Evolutionary conservation across 2,797 vertebrate genomes (phyloP).

Genomic region (Megaceryle alcyon): DNA sequence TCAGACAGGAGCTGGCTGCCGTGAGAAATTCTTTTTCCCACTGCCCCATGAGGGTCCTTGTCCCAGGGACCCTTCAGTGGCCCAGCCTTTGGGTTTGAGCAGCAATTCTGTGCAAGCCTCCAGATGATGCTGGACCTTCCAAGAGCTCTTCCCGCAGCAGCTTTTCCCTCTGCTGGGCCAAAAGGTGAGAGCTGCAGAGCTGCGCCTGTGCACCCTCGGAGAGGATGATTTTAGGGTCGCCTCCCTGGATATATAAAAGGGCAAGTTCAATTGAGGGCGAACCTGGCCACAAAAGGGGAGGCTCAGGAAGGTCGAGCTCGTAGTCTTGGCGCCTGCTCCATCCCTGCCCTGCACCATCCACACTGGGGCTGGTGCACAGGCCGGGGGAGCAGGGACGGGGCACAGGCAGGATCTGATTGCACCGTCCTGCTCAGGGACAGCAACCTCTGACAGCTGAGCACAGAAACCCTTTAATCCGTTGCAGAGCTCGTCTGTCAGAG

Average conservation of each 20-base stretch:
- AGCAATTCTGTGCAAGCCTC: not conserved
- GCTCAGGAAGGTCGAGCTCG: rapidly evolving
- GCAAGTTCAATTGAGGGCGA: not conserved
- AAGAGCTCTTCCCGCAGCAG: not conserved
- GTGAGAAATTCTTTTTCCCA: not conserved
- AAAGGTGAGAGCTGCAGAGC: rapidly evolving
- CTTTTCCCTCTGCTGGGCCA: not conserved
- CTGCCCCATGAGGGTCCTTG: not conserved
- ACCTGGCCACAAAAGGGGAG: rapidly evolving
- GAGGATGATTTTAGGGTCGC: not conserved
- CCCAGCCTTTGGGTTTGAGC: not conserved
- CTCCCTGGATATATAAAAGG: not conserved
- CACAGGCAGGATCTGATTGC: conserved; percentile 33
- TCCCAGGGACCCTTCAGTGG: rapidly evolving
- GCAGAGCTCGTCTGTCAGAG: conserved; percentile 72
- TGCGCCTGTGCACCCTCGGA: not conserved
- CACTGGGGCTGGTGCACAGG: not conserved
- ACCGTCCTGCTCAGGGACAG: not conserved
- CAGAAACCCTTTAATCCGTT: conserved; percentile 70
- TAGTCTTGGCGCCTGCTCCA: not conserved
- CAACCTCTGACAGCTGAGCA: conserved; percentile 71
- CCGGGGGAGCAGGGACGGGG: not conserved
- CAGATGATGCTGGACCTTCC: not conserved
- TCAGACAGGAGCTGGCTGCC: not conserved
- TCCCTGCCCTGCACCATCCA: not conserved